A percentile compares a stretch with the other conserved stretches of the same genome.
phyloP scores from a whole-genome alignment of 2,888 invertebrate genomes.

The Cephus nigrinus region DNA sequence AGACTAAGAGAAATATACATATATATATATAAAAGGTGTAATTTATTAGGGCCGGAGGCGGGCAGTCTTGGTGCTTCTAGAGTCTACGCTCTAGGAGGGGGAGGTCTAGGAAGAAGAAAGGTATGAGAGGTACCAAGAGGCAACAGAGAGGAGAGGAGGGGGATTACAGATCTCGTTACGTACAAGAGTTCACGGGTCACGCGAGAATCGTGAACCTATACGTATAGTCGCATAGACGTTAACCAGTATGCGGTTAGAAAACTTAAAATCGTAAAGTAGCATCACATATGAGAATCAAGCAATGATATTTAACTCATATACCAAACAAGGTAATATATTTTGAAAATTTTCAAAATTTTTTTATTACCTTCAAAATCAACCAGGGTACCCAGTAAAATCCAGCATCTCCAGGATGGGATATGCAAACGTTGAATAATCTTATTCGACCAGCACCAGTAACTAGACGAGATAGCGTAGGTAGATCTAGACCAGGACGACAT shows the following conservation, averaged over 20 bases:
- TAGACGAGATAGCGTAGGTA: neutral
- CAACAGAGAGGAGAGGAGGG: neutral
- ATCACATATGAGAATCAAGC: neutral
- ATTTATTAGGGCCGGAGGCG: slow-evolving; percentile 58
- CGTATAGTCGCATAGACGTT: neutral
- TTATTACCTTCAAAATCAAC: neutral
- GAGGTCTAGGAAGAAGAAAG: neutral
- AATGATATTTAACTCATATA: neutral
- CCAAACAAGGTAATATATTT: neutral
- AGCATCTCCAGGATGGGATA: neutral
- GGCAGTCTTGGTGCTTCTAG: slow-evolving; percentile 46
- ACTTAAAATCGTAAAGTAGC: neutral
- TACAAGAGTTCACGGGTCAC: slow-evolving; percentile 60
- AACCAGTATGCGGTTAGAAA: neutral
- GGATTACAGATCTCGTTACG: slow-evolving; percentile 51
- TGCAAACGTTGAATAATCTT: neutral
- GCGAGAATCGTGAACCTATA: slow-evolving; percentile 55
- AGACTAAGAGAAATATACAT: slow-evolving; percentile 34
- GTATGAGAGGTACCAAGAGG: slow-evolving; percentile 16
- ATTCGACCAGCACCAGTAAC: slow-evolving; percentile 13
- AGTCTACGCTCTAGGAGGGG: slow-evolving; percentile 7
- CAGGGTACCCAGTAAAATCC: neutral
- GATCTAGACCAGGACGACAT: neutral
- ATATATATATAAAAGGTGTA: slow-evolving; percentile 50
- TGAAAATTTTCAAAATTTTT: neutral